A percentile compares a stretch with the other conserved stretches of the same genome.
phyloP scores from a whole-genome alignment of 1,140 invertebrate genomes.

The Hermetia illucens region DNA sequence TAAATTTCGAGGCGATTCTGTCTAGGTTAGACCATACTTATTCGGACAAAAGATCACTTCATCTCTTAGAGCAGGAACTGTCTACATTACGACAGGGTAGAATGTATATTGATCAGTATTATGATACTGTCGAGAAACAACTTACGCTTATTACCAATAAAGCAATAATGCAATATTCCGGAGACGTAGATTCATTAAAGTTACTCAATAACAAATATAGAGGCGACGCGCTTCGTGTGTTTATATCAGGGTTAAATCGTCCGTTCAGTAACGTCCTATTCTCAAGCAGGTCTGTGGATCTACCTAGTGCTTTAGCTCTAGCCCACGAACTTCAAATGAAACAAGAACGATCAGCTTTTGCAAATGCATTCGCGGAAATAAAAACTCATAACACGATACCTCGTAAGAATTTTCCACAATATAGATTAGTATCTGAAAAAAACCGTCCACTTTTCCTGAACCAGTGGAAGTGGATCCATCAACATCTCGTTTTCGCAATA shows the following conservation, averaged over 20 bases:
- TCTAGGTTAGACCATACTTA: slow-evolving; percentile 2
- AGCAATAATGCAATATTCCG: background rate
- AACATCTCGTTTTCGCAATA: too few relatives aligned
- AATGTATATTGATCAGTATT: background rate
- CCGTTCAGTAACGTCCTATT: background rate
- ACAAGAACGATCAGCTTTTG: background rate
- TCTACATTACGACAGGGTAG: background rate
- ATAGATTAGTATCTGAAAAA: too few relatives aligned
- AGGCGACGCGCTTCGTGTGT: background rate
- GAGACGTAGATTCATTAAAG: background rate
- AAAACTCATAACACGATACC: too few relatives aligned
- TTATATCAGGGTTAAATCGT: too few relatives aligned
- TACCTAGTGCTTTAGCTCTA: background rate
- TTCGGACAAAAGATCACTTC: slow-evolving; percentile 2
- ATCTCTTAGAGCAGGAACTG: slow-evolving; percentile 1
- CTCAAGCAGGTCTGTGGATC: background rate
- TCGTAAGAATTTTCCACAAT: too few relatives aligned
- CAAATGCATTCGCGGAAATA: background rate
- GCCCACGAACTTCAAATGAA: background rate
- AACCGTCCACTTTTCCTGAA: too few relatives aligned
- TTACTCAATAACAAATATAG: background rate
- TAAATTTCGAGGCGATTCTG: slow-evolving; percentile 3
- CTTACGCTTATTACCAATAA: slow-evolving; percentile 1
- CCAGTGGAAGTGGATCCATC: too few relatives aligned
- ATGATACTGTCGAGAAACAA: slow-evolving; percentile 1